Base-by-base conservation (phyloP, 2,113 vertebrate species). In the Chitala chitala region DNA sequence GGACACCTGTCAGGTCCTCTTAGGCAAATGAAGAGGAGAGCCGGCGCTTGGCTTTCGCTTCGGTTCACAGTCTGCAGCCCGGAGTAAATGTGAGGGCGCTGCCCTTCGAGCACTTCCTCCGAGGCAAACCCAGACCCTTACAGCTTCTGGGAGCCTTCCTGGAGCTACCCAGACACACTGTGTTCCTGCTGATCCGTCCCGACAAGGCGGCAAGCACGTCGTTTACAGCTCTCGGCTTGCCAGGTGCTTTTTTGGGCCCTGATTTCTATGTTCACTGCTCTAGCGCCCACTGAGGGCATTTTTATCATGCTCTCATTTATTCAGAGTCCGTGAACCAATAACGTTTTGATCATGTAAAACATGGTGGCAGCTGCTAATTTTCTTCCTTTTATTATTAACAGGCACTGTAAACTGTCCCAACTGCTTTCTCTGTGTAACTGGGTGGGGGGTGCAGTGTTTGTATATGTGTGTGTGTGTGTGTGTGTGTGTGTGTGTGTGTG, bases 1-100 rank as follows among this genome's bases (percentile, higher is more conserved):
- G 17, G 48, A 33, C 20, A 74, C 3, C 63, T 74, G 73, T 68
- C 73, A 74, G 22, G 13, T 36, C 44, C 48, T 29, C n/a, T 66
- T 74, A 74, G 17, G 31, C 20, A 38, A 33, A 65, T 74, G 20
- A 51, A 29, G 63, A 56, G 50, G 48, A 55, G 29, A 54, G 29
- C 17, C 29, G 69, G 50, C 33, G 15, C n/a, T 20, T 63, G 59
- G 20, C 68, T 42, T 33, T 51, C 24, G 22, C 38, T 55, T 74
- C 61, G 38, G 15, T 74, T 46, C 50, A 31, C 61, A 44, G 61
- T 55, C 51, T 51, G 5, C 24, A 68, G 44, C 55, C 63, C 20
- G 13, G 33, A 59, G 29, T 50, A 12, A 48, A 48, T 42, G 26
- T 70, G 70, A 58, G 17, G 64, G 3, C 20, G 33, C 50, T 42